A percentile compares a stretch with the other conserved stretches of the same genome.
Conservation (phyloP, 2,888 invertebrate species). For the Notodonta dromedarius region DNA sequence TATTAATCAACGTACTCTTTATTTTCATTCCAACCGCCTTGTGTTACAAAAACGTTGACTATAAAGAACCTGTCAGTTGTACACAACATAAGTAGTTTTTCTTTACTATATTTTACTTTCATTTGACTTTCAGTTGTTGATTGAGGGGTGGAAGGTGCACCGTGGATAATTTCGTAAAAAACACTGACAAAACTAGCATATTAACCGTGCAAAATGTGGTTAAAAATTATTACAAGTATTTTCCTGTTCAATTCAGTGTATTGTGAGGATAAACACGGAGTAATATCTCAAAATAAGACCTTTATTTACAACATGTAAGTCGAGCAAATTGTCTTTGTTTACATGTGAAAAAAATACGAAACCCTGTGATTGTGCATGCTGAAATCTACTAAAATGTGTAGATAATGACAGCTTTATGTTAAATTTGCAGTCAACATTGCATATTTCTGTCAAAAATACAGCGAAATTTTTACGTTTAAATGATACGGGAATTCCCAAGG, state of each 20-base stretch:
- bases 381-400: background rate
- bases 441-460: conserved; percentile 1
- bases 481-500: background rate
- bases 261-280: conserved; percentile 9
- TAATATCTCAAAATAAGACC: conserved; percentile 39
- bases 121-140: too few species aligned
- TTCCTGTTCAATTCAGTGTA: conserved; percentile 27
- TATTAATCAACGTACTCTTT: too few species aligned
- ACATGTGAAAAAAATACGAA: background rate
- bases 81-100: too few species aligned
- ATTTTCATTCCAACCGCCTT: too few species aligned
- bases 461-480: background rate
- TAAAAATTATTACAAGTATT: conserved; percentile 26
- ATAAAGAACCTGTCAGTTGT: too few species aligned
- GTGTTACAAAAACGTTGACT: too few species aligned
- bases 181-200: background rate
- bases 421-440: background rate
- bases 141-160: too few species aligned
- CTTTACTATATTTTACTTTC: too few species aligned
- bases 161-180: too few species aligned
- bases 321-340: background rate
- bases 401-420: background rate
- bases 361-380: background rate
- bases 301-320: conserved; percentile 68
- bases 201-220: conserved; percentile 20